Conservation (phyloP, 2,888 invertebrate species). For the Andrena camellia region DNA sequence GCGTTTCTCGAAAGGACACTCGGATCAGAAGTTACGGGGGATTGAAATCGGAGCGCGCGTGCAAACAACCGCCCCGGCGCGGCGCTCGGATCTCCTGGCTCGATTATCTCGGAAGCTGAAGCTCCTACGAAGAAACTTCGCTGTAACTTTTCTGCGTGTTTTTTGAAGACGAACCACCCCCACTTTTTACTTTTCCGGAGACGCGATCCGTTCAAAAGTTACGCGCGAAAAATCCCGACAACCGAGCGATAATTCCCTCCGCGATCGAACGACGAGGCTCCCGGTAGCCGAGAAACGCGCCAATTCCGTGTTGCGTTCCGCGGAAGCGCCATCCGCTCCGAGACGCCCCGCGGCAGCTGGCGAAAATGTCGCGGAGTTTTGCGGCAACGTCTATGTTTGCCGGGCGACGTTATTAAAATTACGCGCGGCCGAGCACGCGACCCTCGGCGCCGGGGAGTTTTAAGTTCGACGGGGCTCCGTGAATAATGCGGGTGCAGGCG, state of each 20-base stretch:
- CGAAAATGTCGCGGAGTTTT: constrained; percentile 29
- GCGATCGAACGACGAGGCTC: too few species aligned
- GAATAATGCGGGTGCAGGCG: constrained; percentile 37
- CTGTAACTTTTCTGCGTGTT: background rate
- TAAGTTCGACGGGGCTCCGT: constrained; percentile 33
- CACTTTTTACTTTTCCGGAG: background rate
- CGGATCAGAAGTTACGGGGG: too few species aligned
- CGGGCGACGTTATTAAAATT: constrained; percentile 42
- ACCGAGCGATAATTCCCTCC: too few species aligned
- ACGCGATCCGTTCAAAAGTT: background rate
- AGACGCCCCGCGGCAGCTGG: background rate
- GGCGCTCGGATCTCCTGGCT: background rate
- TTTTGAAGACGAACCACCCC: background rate
- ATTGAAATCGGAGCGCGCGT: too few species aligned
- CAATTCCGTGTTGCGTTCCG: background rate
- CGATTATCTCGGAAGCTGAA: background rate
- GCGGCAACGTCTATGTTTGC: constrained; percentile 13
- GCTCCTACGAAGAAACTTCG: background rate
- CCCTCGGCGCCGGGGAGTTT: constrained; percentile 20
- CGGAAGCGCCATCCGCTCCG: background rate
- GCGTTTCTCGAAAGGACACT: too few species aligned
- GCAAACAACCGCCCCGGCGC: background rate
- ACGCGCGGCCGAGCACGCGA: constrained; percentile 25
- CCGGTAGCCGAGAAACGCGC: too few species aligned
- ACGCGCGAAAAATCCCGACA: too few species aligned